Evolutionary conservation across 2,797 vertebrate species (phyloP).

Genomic region (Brachymystax lenok): DNA sequence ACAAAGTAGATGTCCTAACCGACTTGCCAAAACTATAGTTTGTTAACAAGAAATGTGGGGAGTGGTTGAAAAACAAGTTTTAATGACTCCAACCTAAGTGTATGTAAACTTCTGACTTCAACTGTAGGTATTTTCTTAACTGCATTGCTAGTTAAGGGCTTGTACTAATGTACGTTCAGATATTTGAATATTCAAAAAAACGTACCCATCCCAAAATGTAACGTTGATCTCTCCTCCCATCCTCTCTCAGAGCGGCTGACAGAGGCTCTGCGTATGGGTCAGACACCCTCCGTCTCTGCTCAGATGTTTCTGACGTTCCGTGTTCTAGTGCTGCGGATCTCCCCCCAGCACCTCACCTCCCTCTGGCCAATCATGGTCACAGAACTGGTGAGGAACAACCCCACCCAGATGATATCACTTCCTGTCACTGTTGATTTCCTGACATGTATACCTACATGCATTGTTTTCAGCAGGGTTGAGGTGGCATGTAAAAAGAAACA

Average conservation of each 20-base stretch:
- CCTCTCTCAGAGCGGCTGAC: constrained; percentile 87
- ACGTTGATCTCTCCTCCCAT: not conserved
- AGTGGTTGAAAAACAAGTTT: no score
- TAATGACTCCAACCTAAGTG: no score
- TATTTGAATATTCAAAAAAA: no score
- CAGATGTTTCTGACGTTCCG: constrained; percentile 98
- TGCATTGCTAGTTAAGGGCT: no score
- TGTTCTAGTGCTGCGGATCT: constrained; percentile 92
- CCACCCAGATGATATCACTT: not conserved
- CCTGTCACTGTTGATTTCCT: not conserved
- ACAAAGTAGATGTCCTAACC: no score
- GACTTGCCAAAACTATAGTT: no score
- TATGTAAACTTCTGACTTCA: no score
- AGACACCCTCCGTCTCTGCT: constrained; percentile 82
- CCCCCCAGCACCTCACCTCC: constrained; percentile 92
- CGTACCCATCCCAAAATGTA: no score
- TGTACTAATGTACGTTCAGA: no score
- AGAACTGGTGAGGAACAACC: constrained; percentile 85
- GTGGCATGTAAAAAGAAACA: not conserved
- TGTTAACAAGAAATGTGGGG: no score
- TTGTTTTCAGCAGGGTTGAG: not conserved
- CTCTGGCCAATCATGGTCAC: constrained; percentile 99
- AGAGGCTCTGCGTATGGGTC: constrained; percentile 89
- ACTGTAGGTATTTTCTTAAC: no score
- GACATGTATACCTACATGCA: not conserved